Percentiles rank a stretch among this genome's conserved stretches.
Evolutionary conservation across 1,140 invertebrate genomes (phyloP).

Genomic region (Orussus abietinus): DNA sequence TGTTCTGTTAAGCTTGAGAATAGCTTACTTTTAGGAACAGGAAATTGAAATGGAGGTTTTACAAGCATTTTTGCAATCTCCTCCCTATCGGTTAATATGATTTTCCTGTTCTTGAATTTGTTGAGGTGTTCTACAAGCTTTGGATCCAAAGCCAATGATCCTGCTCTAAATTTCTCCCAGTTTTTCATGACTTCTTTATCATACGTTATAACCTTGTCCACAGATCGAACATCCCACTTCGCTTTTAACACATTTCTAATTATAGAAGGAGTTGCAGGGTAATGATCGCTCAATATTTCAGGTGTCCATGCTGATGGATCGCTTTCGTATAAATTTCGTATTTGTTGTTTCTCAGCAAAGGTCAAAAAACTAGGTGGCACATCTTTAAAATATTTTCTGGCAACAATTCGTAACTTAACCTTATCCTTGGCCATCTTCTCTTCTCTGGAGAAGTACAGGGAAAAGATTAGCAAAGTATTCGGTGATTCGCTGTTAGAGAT

Average conservation of each 20-base stretch:
- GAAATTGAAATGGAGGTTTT: conserved; percentile 23
- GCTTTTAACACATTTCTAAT: conserved; percentile 60
- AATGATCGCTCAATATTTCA: conserved; percentile 71
- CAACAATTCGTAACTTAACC: conserved; percentile 60
- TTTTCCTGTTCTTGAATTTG: conserved; percentile 61
- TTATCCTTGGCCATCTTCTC: conserved; percentile 39
- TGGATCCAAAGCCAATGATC: conserved; percentile 52
- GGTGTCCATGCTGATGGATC: conserved; percentile 71
- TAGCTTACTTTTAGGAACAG: conserved; percentile 31
- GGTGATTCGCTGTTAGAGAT: no score
- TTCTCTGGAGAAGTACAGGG: conserved; percentile 43
- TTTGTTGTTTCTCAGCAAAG: conserved; percentile 80
- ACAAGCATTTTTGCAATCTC: conserved; percentile 30
- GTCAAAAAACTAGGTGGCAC: conserved; percentile 72
- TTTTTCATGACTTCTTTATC: conserved; percentile 63
- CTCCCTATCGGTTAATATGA: conserved; percentile 38
- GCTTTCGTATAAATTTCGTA: conserved; percentile 63
- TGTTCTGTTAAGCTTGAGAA: conserved; percentile 24
- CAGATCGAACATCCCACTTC: conserved; percentile 59
- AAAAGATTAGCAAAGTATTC: no score
- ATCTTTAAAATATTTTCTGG: conserved; percentile 71
- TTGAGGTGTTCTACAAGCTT: conserved; percentile 58
- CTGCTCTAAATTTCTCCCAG: conserved; percentile 61
- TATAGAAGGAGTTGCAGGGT: conserved; percentile 66
- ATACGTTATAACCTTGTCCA: conserved; percentile 58